phyloP scores from a whole-genome alignment of 1,140 invertebrate species.

The Kradibia gibbosae region DNA sequence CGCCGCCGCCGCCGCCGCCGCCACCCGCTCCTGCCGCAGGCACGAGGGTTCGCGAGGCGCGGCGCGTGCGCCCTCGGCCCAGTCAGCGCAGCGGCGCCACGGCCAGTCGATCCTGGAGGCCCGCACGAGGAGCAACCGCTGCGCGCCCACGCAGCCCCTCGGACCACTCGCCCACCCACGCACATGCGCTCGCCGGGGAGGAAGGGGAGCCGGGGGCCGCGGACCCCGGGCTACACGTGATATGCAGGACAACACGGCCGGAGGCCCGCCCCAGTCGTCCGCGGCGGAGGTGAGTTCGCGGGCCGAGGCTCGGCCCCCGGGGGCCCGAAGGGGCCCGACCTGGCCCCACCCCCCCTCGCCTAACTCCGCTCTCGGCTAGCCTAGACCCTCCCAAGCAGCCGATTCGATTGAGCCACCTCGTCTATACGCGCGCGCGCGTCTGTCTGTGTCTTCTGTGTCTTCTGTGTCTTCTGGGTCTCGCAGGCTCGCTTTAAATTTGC shows the following conservation, averaged over 20 bases:
- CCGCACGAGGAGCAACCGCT: constrained; percentile 48
- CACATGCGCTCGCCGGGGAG: neutral
- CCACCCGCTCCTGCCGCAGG: constrained; percentile 8
- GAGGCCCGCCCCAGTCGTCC: neutral
- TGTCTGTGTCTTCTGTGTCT: too few species aligned
- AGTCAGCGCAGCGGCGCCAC: constrained; percentile 50
- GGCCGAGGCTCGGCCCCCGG: neutral
- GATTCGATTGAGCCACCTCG: neutral
- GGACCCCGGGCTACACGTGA: neutral
- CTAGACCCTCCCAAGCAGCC: neutral
- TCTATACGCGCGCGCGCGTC: too few species aligned
- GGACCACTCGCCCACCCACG: neutral
- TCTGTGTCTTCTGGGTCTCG: too few species aligned
- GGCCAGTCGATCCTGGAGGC: constrained; percentile 61
- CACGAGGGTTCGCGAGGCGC: neutral
- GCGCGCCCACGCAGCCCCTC: neutral
- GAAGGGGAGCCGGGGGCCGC: neutral
- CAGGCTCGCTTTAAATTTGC: too few species aligned
- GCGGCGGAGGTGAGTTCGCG: neutral
- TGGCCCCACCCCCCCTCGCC: too few species aligned
- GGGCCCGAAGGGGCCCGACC: too few species aligned
- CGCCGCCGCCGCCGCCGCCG: too few species aligned
- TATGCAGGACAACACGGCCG: constrained; percentile 2
- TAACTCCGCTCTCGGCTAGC: neutral
- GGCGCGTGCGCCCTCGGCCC: constrained; percentile 56